Percentiles rank a stretch among this genome's conserved stretches.
Conservation (phyloP, 2,888 invertebrate genomes). For the Chrysomela aeneicollis region DNA sequence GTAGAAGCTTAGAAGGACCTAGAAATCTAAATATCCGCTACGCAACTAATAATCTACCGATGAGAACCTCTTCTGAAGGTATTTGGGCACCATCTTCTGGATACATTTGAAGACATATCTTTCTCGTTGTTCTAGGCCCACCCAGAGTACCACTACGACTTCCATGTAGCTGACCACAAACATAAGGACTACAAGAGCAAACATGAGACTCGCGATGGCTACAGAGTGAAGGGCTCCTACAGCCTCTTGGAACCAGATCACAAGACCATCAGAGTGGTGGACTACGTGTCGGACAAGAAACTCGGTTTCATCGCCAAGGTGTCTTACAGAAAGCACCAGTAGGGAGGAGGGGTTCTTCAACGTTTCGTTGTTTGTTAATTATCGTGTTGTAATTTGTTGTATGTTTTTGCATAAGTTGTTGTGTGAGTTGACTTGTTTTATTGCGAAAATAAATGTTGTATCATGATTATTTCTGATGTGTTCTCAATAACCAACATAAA, state of each 20-base stretch:
- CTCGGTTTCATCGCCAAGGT: slow-evolving; percentile 56
- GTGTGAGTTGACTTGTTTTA: slow-evolving; percentile 48
- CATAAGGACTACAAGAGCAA: slow-evolving; percentile 55
- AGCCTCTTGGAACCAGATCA: slow-evolving; percentile 56
- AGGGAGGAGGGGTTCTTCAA: slow-evolving; percentile 9
- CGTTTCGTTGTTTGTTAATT: slow-evolving; percentile 14
- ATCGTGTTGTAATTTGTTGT: slow-evolving; percentile 28
- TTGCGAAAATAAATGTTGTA: slow-evolving; percentile 47
- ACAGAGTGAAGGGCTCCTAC: slow-evolving; percentile 57
- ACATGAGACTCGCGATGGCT: slow-evolving; percentile 56
- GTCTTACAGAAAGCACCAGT: slow-evolving; percentile 52
- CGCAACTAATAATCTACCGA: too few species aligned
- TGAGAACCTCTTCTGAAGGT: too few species aligned
- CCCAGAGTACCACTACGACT: slow-evolving; percentile 57
- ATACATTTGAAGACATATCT: neutral
- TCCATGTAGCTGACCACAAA: slow-evolving; percentile 54
- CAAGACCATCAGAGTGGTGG: slow-evolving; percentile 54
- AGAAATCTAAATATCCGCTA: too few species aligned
- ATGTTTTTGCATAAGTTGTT: slow-evolving; percentile 26
- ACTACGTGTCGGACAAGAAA: slow-evolving; percentile 56
- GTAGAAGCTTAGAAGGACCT: too few species aligned
- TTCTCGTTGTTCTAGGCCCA: slow-evolving; percentile 49
- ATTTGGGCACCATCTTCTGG: too few species aligned
- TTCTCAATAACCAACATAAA: too few species aligned
- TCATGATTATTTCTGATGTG: slow-evolving; percentile 4